phyloP scores from a whole-genome alignment of 2,888 invertebrate species.

The Aspidiotus destructor region DNA sequence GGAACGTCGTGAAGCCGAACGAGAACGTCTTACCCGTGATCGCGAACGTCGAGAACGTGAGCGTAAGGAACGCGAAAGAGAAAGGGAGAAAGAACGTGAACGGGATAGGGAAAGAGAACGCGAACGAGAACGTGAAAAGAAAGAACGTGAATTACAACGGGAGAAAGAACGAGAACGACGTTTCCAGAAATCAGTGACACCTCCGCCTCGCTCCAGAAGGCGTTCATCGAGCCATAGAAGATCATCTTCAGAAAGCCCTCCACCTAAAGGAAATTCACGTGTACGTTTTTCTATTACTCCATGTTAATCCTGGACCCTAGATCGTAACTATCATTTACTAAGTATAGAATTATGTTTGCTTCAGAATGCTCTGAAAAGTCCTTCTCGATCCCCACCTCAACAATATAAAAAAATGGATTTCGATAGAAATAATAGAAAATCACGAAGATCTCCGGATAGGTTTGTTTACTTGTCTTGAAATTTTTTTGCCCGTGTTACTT shows the following conservation, averaged over 20 bases:
- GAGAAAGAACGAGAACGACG: slow-evolving; percentile 26
- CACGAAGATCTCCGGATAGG: slow-evolving; percentile 20
- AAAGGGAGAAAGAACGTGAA: slow-evolving; percentile 34
- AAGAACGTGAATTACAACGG: slow-evolving; percentile 39
- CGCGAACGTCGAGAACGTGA: slow-evolving; percentile 36
- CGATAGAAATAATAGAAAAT: slow-evolving; percentile 9
- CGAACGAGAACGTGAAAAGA: slow-evolving; percentile 38
- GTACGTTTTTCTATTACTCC: slow-evolving; percentile 3
- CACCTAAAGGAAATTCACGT: slow-evolving; percentile 35
- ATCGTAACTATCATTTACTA: too few relatives aligned
- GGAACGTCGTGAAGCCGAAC: slow-evolving; percentile 38
- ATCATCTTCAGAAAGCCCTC: slow-evolving; percentile 33
- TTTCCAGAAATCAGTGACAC: slow-evolving; percentile 15
- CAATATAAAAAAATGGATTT: slow-evolving; percentile 15
- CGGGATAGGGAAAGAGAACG: slow-evolving; percentile 35
- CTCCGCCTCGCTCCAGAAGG: slow-evolving; percentile 12
- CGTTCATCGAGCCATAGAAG: slow-evolving; percentile 6
- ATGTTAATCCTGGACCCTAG: too few relatives aligned
- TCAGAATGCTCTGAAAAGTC: slow-evolving; percentile 48
- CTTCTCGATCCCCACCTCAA: slow-evolving; percentile 53
- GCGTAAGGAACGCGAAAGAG: slow-evolving; percentile 30
- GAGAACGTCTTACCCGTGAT: slow-evolving; percentile 39
- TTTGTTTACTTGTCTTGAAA: not conserved
- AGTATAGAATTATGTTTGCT: slow-evolving; percentile 44
- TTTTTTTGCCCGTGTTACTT: not conserved